A percentile compares a stretch with the other conserved stretches of the same genome.
Evolutionary conservation across 2,797 vertebrate genomes (phyloP).

Genomic region (Harpagifer antarcticus): DNA sequence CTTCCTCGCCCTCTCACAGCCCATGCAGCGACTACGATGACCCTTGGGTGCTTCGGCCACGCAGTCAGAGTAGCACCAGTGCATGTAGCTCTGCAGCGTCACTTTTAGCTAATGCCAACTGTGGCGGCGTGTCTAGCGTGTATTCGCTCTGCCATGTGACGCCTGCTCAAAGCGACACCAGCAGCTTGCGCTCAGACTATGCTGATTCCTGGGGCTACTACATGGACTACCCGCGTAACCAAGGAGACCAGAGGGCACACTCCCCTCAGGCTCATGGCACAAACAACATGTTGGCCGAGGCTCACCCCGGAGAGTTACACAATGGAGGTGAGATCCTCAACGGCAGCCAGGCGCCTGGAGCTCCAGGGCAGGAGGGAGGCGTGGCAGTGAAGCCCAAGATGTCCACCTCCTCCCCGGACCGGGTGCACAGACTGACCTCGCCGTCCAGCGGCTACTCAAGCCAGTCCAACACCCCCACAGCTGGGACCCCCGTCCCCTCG

Average conservation of each 20-base stretch:
- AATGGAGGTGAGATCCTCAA: slow-evolving; percentile 75
- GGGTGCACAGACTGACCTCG: slow-evolving; percentile 93
- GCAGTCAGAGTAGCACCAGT: slow-evolving; percentile 94
- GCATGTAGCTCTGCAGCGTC: slow-evolving; percentile 91
- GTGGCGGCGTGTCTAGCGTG: slow-evolving; percentile 82
- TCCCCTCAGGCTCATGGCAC: slow-evolving; percentile 63
- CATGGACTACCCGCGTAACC: slow-evolving; percentile 86
- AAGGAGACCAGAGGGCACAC: slow-evolving; percentile 83
- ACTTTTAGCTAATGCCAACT: slow-evolving; percentile 70
- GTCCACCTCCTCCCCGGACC: slow-evolving; percentile 88
- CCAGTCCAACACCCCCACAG: slow-evolving; percentile 97
- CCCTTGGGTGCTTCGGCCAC: slow-evolving; percentile 92
- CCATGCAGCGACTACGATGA: slow-evolving; percentile 97
- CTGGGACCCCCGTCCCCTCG: slow-evolving; percentile 94
- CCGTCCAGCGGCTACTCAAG: slow-evolving; percentile 98
- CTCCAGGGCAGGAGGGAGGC: slow-evolving; percentile 70
- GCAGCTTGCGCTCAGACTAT: slow-evolving; percentile 95
- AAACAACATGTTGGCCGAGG: slow-evolving; percentile 47
- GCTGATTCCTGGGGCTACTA: slow-evolving; percentile 95
- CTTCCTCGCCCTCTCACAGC: slow-evolving; percentile 92
- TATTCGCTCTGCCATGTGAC: slow-evolving; percentile 93
- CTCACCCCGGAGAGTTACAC: slow-evolving; percentile 75
- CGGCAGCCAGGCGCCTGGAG: slow-evolving; percentile 69
- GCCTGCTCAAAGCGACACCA: slow-evolving; percentile 94
- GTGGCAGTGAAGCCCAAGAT: slow-evolving; percentile 84